Conservation (phyloP, 2,888 invertebrate species). For the Trilocha varians region DNA sequence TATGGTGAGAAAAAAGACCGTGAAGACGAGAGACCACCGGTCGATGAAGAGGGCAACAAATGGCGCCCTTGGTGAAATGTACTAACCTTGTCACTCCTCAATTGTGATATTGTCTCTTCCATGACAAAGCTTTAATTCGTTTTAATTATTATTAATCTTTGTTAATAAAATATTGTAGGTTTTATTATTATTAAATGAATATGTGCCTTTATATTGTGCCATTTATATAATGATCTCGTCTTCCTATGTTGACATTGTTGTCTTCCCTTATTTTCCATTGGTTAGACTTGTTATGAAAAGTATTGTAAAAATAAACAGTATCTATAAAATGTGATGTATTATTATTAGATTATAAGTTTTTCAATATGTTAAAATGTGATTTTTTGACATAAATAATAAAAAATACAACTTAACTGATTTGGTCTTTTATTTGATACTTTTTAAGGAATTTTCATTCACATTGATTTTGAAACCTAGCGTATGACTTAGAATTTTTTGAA, state of each 20-base stretch:
- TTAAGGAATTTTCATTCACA: too few species aligned
- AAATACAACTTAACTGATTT: too few species aligned
- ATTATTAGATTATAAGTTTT: background rate
- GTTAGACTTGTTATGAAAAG: slow-evolving; percentile 5
- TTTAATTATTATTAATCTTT: slow-evolving; percentile 39
- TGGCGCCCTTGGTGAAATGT: slow-evolving; percentile 61
- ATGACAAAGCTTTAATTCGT: slow-evolving; percentile 69
- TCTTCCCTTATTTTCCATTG: slow-evolving; percentile 21
- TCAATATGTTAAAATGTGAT: slow-evolving; percentile 2
- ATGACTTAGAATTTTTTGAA: too few species aligned
- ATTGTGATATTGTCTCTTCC: slow-evolving; percentile 69
- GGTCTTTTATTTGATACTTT: too few species aligned
- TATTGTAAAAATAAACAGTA: slow-evolving; percentile 4
- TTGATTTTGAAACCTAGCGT: too few species aligned
- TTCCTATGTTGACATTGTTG: slow-evolving; percentile 35
- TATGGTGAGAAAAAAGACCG: slow-evolving; percentile 49
- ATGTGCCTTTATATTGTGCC: slow-evolving; percentile 34
- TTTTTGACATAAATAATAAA: slow-evolving; percentile 4
- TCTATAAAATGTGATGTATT: background rate
- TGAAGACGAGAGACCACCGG: slow-evolving; percentile 36
- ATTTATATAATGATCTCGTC: slow-evolving; percentile 58
- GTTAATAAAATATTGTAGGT: slow-evolving; percentile 20
- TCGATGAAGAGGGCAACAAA: slow-evolving; percentile 48
- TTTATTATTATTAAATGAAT: slow-evolving; percentile 9
- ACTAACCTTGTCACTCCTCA: slow-evolving; percentile 13